Evolutionary conservation across 2,888 invertebrate species (phyloP).

Genomic region (Mellilla xanthometata): DNA sequence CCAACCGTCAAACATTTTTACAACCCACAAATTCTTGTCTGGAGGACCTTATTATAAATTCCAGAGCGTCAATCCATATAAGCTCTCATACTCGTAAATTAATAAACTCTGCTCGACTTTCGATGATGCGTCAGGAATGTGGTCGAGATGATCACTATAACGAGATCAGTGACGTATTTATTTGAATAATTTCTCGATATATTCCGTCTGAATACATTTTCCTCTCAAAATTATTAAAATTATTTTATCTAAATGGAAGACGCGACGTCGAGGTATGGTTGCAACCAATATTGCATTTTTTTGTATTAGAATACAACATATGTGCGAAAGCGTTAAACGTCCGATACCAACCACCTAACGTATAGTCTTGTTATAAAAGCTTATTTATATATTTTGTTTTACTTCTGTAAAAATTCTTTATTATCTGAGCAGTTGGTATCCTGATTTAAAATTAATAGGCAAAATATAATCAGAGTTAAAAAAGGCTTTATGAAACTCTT

Average conservation of each 20-base stretch:
- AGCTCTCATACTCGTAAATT: conserved; percentile 1
- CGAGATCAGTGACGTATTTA: conserved; percentile 12
- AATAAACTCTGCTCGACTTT: conserved; percentile 9
- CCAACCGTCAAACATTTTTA: neutral
- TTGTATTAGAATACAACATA: neutral
- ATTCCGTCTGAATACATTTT: conserved; percentile 7
- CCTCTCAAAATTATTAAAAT: conserved; percentile 2
- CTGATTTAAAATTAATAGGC: too few relatives aligned
- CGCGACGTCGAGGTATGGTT: too few relatives aligned
- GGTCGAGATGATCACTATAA: conserved; percentile 2
- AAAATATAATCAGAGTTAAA: too few relatives aligned
- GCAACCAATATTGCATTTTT: neutral
- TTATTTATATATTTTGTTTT: too few relatives aligned
- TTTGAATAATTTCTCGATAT: neutral
- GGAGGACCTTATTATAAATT: conserved; percentile 14
- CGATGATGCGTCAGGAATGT: conserved; percentile 11
- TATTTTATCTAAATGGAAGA: conserved; percentile 3
- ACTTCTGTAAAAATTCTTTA: too few relatives aligned
- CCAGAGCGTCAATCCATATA: conserved; percentile 2
- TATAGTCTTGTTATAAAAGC: too few relatives aligned
- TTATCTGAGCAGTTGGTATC: too few relatives aligned
- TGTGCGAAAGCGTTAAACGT: too few relatives aligned
- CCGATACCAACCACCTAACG: too few relatives aligned
- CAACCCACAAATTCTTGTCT: conserved; percentile 3
- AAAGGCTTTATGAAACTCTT: too few relatives aligned